Percentiles rank a stretch among this genome's conserved stretches.
phyloP scores from a whole-genome alignment of 2,888 invertebrate species.

The Sphaerophoria rueppellii region DNA sequence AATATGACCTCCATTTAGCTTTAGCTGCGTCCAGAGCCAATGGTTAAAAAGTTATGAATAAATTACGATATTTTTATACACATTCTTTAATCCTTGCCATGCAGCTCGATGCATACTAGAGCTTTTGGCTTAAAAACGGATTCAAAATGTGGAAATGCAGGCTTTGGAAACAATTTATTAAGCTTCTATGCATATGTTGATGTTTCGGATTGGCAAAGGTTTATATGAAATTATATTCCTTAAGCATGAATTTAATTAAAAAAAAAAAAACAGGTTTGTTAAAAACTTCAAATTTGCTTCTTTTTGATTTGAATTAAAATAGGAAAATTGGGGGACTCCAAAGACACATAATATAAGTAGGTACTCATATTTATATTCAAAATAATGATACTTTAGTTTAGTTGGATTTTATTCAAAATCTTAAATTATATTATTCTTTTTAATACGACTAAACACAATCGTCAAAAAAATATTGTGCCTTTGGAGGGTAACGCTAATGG shows the following conservation, averaged over 20 bases:
- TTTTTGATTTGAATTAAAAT: too few species aligned
- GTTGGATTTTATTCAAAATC: too few species aligned
- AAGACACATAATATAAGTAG: too few species aligned
- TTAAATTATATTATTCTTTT: too few species aligned
- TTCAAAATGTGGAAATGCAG: conserved; percentile 2
- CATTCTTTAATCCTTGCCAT: not conserved
- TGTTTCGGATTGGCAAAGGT: not conserved
- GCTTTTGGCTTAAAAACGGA: conserved; percentile 40
- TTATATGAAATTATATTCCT: not conserved
- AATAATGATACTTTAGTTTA: too few species aligned
- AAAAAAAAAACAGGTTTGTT: too few species aligned
- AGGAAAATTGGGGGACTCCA: too few species aligned
- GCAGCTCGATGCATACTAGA: not conserved
- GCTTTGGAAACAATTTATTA: conserved; percentile 47
- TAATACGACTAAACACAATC: too few species aligned
- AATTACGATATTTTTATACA: conserved; percentile 37
- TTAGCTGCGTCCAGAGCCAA: conserved; percentile 4
- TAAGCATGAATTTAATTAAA: too few species aligned
- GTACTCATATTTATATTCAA: too few species aligned
- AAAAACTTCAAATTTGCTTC: too few species aligned
- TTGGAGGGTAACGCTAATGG: not conserved
- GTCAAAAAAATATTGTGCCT: not conserved
- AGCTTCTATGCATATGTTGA: conserved; percentile 21
- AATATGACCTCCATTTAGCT: not conserved
- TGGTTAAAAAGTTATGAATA: conserved; percentile 67